Conservation (phyloP, 2,797 vertebrate species). For the Protosalanx chinensis region DNA sequence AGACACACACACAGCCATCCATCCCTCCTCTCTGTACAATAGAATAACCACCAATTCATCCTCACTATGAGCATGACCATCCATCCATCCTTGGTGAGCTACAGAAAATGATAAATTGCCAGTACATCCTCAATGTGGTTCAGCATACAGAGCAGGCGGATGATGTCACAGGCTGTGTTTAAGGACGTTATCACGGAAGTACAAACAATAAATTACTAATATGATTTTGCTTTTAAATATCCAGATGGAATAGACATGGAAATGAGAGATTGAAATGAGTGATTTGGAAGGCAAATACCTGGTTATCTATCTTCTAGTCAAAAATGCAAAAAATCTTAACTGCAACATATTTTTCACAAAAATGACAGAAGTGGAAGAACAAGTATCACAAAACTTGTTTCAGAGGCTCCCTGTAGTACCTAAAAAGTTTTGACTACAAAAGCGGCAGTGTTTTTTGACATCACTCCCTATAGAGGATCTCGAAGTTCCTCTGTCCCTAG, state of each 20-base stretch:
- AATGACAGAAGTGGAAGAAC: conserved; percentile 1
- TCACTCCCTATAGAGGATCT: conserved; percentile 48
- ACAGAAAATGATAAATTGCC: conserved; percentile 32
- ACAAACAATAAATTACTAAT: too few relatives aligned
- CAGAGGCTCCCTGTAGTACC: conserved; percentile 3
- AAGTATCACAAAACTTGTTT: conserved; percentile 31
- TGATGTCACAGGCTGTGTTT: background rate
- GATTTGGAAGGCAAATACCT: background rate
- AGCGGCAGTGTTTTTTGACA: conserved; percentile 34
- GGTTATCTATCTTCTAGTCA: conserved; percentile 7
- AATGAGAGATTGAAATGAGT: background rate
- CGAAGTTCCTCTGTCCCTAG: conserved; percentile 26
- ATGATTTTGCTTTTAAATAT: background rate
- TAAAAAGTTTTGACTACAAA: conserved; percentile 47
- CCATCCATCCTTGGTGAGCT: conserved; percentile 41
- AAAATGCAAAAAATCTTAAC: background rate
- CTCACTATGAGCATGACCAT: conserved; percentile 24
- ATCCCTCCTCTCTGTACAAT: conserved; percentile 25
- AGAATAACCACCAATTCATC: conserved; percentile 45
- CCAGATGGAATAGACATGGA: background rate
- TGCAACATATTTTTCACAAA: background rate
- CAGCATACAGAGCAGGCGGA: conserved; percentile 25
- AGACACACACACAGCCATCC: conserved; percentile 24
- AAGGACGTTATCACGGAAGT: background rate
- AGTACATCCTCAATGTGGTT: conserved; percentile 20